Conservation (phyloP, 2,797 vertebrate species). For the Rhyacichthys aspro region DNA sequence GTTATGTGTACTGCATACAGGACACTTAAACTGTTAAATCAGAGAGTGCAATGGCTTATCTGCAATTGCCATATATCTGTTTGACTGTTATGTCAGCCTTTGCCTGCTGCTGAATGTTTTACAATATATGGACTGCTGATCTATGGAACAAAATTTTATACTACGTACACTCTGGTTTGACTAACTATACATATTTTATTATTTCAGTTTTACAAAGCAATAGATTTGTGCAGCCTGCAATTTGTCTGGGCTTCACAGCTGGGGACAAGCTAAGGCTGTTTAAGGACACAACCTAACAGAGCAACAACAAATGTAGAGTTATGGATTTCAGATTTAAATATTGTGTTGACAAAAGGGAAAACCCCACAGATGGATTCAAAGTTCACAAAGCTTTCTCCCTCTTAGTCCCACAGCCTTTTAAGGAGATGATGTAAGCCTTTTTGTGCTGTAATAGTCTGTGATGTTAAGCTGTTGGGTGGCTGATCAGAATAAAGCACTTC, state of each 20-base stretch:
- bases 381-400: conserved; percentile 59
- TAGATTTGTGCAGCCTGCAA: conserved; percentile 2
- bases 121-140: no score
- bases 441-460: conserved; percentile 55
- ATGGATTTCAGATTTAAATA: conserved; percentile 54
- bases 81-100: no score
- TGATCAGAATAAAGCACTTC: conserved; percentile 63
- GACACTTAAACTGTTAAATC: no score
- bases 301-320: conserved; percentile 24
- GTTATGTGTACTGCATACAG: no score
- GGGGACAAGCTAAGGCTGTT: neutral
- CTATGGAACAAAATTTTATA: no score
- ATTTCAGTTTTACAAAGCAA: neutral
- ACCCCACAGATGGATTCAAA: conserved; percentile 63
- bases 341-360: conserved; percentile 48
- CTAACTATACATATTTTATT: neutral
- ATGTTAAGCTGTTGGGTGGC: conserved; percentile 81
- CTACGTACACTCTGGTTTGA: no score
- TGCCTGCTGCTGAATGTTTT: no score
- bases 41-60: no score
- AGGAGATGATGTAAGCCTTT: conserved; percentile 72
- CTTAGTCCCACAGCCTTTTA: conserved; percentile 67
- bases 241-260: conserved; percentile 13
- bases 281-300: neutral
- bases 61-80: no score